Conservation (phyloP, 2,797 vertebrate genomes). For the Rhinella marina region DNA sequence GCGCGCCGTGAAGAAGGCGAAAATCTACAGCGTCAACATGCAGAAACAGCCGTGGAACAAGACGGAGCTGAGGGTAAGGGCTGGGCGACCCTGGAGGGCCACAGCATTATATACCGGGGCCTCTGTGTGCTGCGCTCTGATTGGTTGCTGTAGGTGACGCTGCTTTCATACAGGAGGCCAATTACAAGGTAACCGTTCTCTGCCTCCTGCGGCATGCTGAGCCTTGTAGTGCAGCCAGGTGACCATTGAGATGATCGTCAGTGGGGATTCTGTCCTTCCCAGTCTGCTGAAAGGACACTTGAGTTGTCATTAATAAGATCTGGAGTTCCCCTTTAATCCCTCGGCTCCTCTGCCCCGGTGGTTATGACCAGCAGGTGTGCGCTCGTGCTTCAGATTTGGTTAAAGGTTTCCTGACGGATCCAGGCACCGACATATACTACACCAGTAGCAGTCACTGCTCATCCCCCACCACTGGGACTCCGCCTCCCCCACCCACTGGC, state of each 20-base stretch:
- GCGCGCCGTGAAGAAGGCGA: conserved; percentile 90
- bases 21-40: conserved; percentile 92
- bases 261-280: too few relatives aligned
- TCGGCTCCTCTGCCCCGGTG: neutral
- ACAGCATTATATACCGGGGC: neutral
- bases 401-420: neutral
- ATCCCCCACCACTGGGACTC: too few relatives aligned
- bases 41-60: conserved; percentile 99
- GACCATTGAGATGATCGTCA: too few relatives aligned
- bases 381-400: neutral
- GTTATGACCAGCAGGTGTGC: neutral
- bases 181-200: neutral
- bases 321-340: too few relatives aligned
- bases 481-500: too few relatives aligned
- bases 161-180: neutral
- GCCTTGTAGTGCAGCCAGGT: neutral
- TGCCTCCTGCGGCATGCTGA: neutral
- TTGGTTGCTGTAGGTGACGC: neutral
- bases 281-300: too few relatives aligned
- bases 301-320: too few relatives aligned
- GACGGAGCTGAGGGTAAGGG: conserved; percentile 93
- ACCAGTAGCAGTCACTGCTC: too few relatives aligned
- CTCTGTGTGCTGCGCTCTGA: neutral
- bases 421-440: too few relatives aligned
- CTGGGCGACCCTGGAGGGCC: too few relatives aligned